A percentile compares a stretch with the other conserved stretches of the same genome.
Conservation (phyloP, 2,797 vertebrate species). For the Centroberyx gerrardi region DNA sequence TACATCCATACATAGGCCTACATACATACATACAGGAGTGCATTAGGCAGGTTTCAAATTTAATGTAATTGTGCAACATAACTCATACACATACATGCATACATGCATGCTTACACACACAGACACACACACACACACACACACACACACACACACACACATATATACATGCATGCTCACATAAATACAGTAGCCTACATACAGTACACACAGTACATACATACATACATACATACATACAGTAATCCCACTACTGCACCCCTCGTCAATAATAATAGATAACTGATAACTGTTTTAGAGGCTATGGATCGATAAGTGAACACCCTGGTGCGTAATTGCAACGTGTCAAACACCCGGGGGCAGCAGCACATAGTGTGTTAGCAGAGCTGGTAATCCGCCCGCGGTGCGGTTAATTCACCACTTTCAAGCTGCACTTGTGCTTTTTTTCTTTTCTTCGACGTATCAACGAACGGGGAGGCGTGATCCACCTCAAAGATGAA, state of each 20-base stretch:
- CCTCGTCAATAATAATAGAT: too few species aligned
- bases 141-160: not conserved
- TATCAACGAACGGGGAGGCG: constrained; percentile 63
- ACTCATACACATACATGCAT: not conserved
- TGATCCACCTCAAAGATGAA: constrained; percentile 34
- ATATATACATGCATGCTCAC: not conserved
- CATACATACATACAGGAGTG: not conserved
- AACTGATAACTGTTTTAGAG: too few species aligned
- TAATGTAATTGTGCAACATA: too few species aligned
- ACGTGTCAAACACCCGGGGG: constrained; percentile 79
- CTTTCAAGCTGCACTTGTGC: constrained; percentile 1
- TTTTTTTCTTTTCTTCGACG: not conserved
- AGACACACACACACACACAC: not conserved
- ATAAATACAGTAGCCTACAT: not conserved
- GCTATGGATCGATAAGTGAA: not conserved
- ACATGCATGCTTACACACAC: too few species aligned
- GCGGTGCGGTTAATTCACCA: constrained; percentile 13
- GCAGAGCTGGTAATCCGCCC: not conserved
- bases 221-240: not conserved
- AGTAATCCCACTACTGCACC: too few species aligned
- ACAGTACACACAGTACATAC: not conserved
- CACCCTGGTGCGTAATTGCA: constrained; percentile 50
- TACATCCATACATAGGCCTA: not conserved
- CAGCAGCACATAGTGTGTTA: constrained; percentile 73
- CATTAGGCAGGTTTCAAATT: too few species aligned